Percentiles rank a stretch among this genome's conserved stretches.
These are phyloP conservation scores for Ptilonorhynchus violaceus DNA, from an alignment of 2,113 vertebrate genomes.

Conservation along the genomic window DNA sequence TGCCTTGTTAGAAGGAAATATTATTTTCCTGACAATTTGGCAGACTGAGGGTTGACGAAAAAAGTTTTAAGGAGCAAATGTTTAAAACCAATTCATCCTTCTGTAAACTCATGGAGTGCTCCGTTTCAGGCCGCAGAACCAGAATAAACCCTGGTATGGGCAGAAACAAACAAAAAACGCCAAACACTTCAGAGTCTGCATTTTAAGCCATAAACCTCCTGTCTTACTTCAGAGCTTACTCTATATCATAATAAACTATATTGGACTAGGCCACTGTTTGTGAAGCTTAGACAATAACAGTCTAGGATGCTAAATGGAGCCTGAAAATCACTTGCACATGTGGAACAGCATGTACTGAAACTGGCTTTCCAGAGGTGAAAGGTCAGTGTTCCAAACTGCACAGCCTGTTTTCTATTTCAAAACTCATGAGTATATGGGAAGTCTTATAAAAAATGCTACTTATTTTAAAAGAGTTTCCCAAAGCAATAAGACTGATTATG, in stretches of 20 bases:
- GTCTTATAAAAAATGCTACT: neutral
- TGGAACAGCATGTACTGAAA: conserved; percentile 20
- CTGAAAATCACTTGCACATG: neutral
- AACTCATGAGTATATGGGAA: neutral
- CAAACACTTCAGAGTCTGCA: neutral
- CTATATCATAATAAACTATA: neutral
- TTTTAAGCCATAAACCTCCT: neutral
- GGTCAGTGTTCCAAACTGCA: neutral
- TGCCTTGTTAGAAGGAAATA: neutral
- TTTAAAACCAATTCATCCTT: neutral
- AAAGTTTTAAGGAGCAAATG: neutral
- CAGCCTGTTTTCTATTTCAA: neutral
- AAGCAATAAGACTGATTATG: neutral
- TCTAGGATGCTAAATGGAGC: neutral
- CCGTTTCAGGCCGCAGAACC: neutral
- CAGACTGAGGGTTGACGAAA: neutral
- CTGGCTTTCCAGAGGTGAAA: conserved; percentile 9
- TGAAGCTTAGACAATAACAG: neutral
- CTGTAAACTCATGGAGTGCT: neutral
- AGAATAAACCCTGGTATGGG: neutral
- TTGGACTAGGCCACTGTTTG: neutral
- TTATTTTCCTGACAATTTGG: neutral
- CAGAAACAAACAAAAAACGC: accelerated
- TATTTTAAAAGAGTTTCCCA: neutral
- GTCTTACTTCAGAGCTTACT: neutral